These are phyloP conservation scores for Vulpes vulpes DNA, from an alignment of 2,113 vertebrate genomes.

Conservation along the genomic window DNA sequence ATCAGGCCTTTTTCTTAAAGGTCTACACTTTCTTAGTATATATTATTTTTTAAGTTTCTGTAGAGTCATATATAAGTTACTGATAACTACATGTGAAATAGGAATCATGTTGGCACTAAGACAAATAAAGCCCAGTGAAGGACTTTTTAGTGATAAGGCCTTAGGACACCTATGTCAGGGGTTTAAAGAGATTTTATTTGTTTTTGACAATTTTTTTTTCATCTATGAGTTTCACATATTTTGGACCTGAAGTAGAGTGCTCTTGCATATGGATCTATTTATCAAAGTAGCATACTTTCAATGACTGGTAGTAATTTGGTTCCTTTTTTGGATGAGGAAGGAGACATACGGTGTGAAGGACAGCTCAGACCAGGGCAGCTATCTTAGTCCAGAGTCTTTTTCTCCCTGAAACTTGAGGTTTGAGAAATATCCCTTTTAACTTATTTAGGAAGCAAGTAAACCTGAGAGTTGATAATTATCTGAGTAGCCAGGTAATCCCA, in stretches of 20 bases:
- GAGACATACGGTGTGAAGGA: neutral
- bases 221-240: neutral
- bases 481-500: neutral
- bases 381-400: neutral
- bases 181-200: neutral
- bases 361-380: neutral
- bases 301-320: neutral
- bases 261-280: neutral
- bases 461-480: conserved; percentile 36
- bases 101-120: neutral
- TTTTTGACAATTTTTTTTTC: conserved; percentile 3
- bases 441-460: conserved; percentile 36
- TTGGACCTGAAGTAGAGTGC: neutral
- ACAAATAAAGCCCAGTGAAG: neutral
- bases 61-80: neutral
- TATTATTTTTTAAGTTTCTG: conserved; percentile 25
- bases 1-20: neutral
- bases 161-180: neutral
- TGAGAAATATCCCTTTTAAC: conserved; percentile 35
- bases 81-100: neutral
- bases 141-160: neutral
- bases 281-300: neutral
- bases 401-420: neutral
- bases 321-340: neutral
- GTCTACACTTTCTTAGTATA: neutral